A percentile compares a stretch with the other conserved stretches of the same genome.
These are phyloP conservation scores for Brachypodius melanocephalos DNA, from an alignment of 2,113 vertebrate genomes.

Conservation along the genomic window DNA sequence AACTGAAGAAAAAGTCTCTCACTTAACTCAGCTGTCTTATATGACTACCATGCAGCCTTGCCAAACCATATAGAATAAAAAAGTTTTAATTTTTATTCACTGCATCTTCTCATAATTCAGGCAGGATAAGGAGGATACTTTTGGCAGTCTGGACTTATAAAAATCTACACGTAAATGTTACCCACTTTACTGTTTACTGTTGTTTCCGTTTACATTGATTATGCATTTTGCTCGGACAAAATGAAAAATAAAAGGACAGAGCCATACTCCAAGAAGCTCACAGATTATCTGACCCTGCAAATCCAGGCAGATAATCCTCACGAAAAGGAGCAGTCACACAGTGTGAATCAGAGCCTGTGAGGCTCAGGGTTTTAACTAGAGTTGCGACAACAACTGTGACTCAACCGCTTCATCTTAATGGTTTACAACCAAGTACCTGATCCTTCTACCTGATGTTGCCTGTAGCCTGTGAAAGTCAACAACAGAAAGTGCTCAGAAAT, in stretches of 20 bases:
- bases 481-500: neutral
- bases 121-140: neutral
- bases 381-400: neutral
- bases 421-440: neutral
- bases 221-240: neutral
- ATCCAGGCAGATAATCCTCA: slow-evolving; percentile 2
- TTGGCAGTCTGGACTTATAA: neutral
- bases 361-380: neutral
- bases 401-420: neutral
- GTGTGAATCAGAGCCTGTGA: neutral
- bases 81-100: neutral
- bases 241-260: neutral
- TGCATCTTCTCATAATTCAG: neutral
- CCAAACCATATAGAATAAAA: neutral
- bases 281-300: neutral
- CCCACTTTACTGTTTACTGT: neutral
- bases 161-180: neutral
- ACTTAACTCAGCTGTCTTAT: neutral
- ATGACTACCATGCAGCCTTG: neutral
- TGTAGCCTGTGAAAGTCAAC: neutral
- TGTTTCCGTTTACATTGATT: neutral
- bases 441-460: neutral
- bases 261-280: neutral
- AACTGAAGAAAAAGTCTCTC: neutral
- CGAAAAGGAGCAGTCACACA: neutral